Evolutionary conservation across 2,888 invertebrate species (phyloP).

Genomic region (Sialis lutaria): DNA sequence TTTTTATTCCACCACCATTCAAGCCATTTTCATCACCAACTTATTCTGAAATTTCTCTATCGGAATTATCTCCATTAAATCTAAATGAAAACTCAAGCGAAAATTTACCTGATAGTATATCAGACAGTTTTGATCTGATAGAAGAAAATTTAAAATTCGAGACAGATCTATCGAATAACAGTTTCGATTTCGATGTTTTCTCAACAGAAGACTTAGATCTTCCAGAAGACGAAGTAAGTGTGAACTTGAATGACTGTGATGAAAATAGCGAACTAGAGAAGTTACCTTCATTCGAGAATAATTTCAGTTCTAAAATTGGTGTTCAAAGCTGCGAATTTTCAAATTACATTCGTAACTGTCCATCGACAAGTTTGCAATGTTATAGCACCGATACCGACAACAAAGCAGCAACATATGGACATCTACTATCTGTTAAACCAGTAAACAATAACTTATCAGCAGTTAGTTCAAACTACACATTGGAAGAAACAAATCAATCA

Average conservation of each 20-base stretch:
- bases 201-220: slow-evolving; percentile 14
- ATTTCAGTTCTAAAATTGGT: slow-evolving; percentile 2
- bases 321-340: slow-evolving; percentile 1
- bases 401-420: slow-evolving; percentile 15
- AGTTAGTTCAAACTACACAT: neutral
- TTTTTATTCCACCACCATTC: slow-evolving; percentile 16
- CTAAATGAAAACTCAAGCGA: slow-evolving; percentile 1
- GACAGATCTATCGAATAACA: slow-evolving; percentile 14
- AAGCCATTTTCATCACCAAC: slow-evolving; percentile 4
- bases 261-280: slow-evolving; percentile 2
- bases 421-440: slow-evolving; percentile 17
- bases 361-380: slow-evolving; percentile 12
- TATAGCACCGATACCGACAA: neutral
- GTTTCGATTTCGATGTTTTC: slow-evolving; percentile 15
- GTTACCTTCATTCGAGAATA: slow-evolving; percentile 6
- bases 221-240: slow-evolving; percentile 11
- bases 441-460: slow-evolving; percentile 15
- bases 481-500: neutral
- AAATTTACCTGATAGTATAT: slow-evolving; percentile 1
- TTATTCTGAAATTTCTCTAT: slow-evolving; percentile 1
- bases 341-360: slow-evolving; percentile 10
- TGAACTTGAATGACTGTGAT: neutral
- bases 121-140: too few relatives aligned
- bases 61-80: slow-evolving; percentile 4
- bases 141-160: slow-evolving; percentile 2